These are phyloP conservation scores for Semaprochilodus insignis DNA, from an alignment of 2,797 vertebrate species.

Conservation along the genomic window DNA sequence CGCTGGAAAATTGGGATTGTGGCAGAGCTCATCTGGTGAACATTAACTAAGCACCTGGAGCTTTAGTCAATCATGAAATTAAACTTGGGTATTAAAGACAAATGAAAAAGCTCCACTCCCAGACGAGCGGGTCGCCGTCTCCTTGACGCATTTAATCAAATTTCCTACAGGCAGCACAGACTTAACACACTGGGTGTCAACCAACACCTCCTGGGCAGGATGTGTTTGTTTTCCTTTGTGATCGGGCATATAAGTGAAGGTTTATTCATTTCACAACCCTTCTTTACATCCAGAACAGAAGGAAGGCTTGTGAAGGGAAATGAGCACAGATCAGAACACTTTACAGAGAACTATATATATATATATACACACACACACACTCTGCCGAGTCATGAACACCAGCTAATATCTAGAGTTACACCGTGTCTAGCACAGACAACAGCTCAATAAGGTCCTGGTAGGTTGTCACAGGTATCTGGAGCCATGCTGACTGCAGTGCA, in stretches of 20 bases:
- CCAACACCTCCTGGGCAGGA: conserved; percentile 61
- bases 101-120: conserved; percentile 68
- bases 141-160: conserved; percentile 76
- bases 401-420: no score
- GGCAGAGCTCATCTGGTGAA: conserved; percentile 81
- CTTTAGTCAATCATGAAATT: conserved; percentile 82
- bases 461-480: no score
- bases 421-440: no score
- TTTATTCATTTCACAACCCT: conserved; percentile 58
- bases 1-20: conserved; percentile 81
- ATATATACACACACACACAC: no score
- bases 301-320: not conserved
- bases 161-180: conserved; percentile 75
- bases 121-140: conserved; percentile 57
- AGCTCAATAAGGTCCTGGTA: no score
- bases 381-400: no score
- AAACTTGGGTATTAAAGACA: conserved; percentile 81
- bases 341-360: no score
- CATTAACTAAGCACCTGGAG: conserved; percentile 86
- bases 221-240: conserved; percentile 48
- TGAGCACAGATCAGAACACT: conserved; percentile 1
- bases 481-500: no score
- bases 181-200: conserved; percentile 70
- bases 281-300: conserved; percentile 23
- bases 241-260: conserved; percentile 55